Base-by-base conservation (phyloP, 2,113 vertebrate species). In the Erpornis zantholeuca region DNA sequence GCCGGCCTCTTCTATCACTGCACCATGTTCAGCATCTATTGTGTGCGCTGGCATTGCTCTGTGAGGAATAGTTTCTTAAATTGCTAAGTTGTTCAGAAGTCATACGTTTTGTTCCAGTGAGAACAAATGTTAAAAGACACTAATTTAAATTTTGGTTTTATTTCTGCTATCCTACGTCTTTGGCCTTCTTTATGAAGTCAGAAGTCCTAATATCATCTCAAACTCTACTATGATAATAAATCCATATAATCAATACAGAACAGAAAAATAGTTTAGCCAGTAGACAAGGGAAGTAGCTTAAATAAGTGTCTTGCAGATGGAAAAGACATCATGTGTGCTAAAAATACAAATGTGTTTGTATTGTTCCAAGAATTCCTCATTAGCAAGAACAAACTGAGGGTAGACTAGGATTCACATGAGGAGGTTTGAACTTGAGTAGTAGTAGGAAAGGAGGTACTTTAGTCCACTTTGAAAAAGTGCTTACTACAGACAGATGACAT, bases 351-450 rank as follows among this genome's bases (percentile, higher is more conserved):
- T 8, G 18, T 5, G 1, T 91, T 96, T 86, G 25, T 65, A 47
- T 94, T 92, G 68, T 80, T 94, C 49, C 54, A 73, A 57, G 59
- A 83, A 91, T 60, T 88, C 68, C 54, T 70, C 44, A 80, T 91
- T 50, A 90, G 47, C 31, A 61, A 80, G 56, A 83, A 19, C 40
- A 59, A 63, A 60, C 21, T 47, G 64, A 59, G 59, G 66, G 35
- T 69, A 50, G 54, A 29, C 45, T 19, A 31, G 44, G 44, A 71
- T 88, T 93, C 82, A 54, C 49, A 60, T 52, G 35, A 87, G 40
- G 18, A 92, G 18, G 6, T 75, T 64, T 84, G 40, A 61, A 79
- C 12, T 72, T 42, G 49, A 52, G 44, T 52, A 68, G 52, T 45
- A 54, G 56, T 29, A 64, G 35, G 61, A 82, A 79, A 64, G 61